Base-by-base conservation (phyloP, 2,797 vertebrate species). In the Channa striata region DNA sequence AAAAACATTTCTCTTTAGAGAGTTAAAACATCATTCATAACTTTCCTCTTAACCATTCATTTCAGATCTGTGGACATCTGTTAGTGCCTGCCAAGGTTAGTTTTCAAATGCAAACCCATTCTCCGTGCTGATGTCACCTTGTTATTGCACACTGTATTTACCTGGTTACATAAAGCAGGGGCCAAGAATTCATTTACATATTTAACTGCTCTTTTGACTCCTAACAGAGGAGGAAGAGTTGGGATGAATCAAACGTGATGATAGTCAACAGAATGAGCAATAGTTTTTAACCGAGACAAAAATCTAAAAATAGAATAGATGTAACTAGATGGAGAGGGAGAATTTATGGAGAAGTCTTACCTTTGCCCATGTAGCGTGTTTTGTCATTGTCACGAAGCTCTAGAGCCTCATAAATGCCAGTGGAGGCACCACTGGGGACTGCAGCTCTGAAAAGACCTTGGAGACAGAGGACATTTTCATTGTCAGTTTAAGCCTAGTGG, bases 161-260 rank as follows among this genome's bases (percentile, higher is more conserved):
- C 98, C 98, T 99, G 98, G 74, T 98, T 98, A 93, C 96, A 97
- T 87, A 99, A 91, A 54, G 97, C 97, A 84, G 97, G 96, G 65
- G 93, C 97, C 96, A 99, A 97, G 96, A 98, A 99, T 90, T 98
- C 95, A 88, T 99, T 99, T 93, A 99, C 83, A 96, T 99, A 97
- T 92, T 98, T 99, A 94, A 99, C 95, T 69, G 98, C 97, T 94
- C 97, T 96, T 95, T 97, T 97, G 91, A 99, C 96, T 89, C 98
- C 98, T 99, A 91, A 92, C 92, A 91, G 25, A 30, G 87, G 67
- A 89, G 86, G 84, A 91, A 80, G 68, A 84, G 49, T 83, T 52
- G 60, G 60, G 66, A 47, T 4, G 67, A 71, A 80, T 51, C 12
- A 60, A 54, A 76, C 63, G 72, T 72, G 60, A 82, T 50, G 67